phyloP scores from a whole-genome alignment of 1,140 invertebrate genomes.

The Drosophila erecta region DNA sequence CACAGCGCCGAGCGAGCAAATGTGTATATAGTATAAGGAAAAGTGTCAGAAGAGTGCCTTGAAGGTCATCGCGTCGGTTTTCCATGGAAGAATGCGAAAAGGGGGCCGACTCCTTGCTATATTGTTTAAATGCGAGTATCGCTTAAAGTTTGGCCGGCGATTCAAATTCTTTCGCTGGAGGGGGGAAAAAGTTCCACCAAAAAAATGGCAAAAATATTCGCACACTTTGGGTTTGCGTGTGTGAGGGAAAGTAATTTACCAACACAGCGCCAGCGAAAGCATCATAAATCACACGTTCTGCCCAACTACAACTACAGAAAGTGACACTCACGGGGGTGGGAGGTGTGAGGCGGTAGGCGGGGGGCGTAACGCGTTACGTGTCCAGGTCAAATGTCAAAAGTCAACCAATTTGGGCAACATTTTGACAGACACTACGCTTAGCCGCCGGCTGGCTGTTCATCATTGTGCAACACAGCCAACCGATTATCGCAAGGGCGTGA shows the following conservation, averaged over 20 bases:
- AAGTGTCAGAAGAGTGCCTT: constrained; percentile 5
- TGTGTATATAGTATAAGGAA: constrained; percentile 9
- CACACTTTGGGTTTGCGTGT: constrained; percentile 38
- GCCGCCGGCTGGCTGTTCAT: constrained; percentile 6
- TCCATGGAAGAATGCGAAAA: background rate
- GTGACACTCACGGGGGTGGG: constrained; percentile 32
- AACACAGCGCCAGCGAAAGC: constrained; percentile 46
- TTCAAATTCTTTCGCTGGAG: constrained; percentile 30
- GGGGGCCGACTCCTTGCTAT: background rate
- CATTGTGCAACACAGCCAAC: constrained; percentile 30
- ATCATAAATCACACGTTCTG: constrained; percentile 78
- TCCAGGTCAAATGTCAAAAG: constrained; percentile 80
- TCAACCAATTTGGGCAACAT: constrained; percentile 74
- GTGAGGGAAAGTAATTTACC: constrained; percentile 73
- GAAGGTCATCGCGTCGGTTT: constrained; percentile 20
- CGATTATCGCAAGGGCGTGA: constrained; percentile 11
- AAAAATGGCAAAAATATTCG: constrained; percentile 12
- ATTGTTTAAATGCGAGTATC: constrained; percentile 51
- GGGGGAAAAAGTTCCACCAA: background rate
- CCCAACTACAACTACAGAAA: constrained; percentile 68
- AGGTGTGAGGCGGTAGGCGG: background rate
- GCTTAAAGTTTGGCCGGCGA: constrained; percentile 61
- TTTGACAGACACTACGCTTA: constrained; percentile 66
- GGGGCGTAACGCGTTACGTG: constrained; percentile 56
- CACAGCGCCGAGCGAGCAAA: constrained; percentile 25